Base-by-base conservation (phyloP, 2,797 vertebrate genomes). In the Lophotriccus pileatus region DNA sequence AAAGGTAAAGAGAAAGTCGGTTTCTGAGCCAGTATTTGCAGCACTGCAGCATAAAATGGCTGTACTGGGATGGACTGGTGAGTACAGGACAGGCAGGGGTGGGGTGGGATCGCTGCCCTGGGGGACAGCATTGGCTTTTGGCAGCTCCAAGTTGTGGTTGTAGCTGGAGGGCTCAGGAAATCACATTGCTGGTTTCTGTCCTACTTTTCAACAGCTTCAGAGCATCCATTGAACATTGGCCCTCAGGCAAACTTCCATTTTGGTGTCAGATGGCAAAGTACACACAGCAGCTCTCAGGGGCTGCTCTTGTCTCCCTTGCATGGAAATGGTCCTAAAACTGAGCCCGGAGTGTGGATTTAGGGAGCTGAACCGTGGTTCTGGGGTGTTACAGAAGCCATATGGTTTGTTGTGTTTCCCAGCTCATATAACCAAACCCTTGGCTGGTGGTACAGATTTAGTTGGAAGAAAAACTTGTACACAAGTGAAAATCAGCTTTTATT, bases 181-280 rank as follows among this genome's bases (percentile, higher is more conserved):
- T 90, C 80, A 66, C 80, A 15, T 73, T 89, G 90, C 94, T 93
- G 21, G 46, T 93, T 93, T 43, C 46, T 87, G 95, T 95, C 90
- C 93, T 96, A 90, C 85, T 96, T 95, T 88, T 88, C 94, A 84
- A 43, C 86, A 82, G 90, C 94, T 90, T 90, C 83, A 56, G 75
- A 82, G 76, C 1, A 4, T 36, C 94, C 44, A 22, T 14, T 73
- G 90, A 93, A 87, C 87, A 73, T 74, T 15, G 44, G 60, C 92
- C 96, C 64, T 8, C 7, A 76, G 77, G 93, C 86, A 39, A 77
- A 24, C 95, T 95, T 95, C 92, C 90, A 74, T 94, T 90, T 90
- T 76, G 92, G 81, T 93, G 88, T 95, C 77, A 56, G 62, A 70
- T 90, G 88, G 70, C 77, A 81, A 59, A 90, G 74, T 46, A 84